Evolutionary conservation across 2,797 vertebrate genomes (phyloP).

Genomic region (Chaunax sp.): DNA sequence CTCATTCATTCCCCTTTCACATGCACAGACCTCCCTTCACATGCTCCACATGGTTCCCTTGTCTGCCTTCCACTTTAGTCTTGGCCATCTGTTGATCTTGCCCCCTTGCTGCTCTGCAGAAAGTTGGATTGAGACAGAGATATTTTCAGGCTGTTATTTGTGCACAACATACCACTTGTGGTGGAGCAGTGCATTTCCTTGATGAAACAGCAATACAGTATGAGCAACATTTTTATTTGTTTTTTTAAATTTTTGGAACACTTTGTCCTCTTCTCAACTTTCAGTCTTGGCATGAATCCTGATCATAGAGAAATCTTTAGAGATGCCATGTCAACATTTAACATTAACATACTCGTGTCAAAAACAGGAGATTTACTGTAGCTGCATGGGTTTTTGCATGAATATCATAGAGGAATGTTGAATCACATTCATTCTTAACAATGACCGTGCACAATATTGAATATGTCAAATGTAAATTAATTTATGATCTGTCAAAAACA

Average conservation of each 20-base stretch:
- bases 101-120: slow-evolving; percentile 35
- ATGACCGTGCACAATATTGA: slow-evolving; percentile 16
- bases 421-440: slow-evolving; percentile 4
- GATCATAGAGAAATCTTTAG: background rate
- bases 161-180: slow-evolving; percentile 7
- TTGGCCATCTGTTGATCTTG: slow-evolving; percentile 47
- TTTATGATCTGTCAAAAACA: slow-evolving; percentile 21
- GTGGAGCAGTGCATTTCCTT: background rate
- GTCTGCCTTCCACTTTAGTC: slow-evolving; percentile 51
- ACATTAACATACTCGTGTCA: slow-evolving; percentile 12
- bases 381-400: slow-evolving; percentile 62
- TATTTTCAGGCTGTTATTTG: slow-evolving; percentile 44
- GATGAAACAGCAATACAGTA: slow-evolving; percentile 4
- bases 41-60: slow-evolving; percentile 47
- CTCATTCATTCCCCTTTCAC: slow-evolving; percentile 56
- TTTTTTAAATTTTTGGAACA: background rate
- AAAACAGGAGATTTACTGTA: slow-evolving; percentile 10
- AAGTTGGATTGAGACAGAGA: slow-evolving; percentile 33
- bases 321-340: slow-evolving; percentile 7
- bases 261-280: slow-evolving; percentile 13
- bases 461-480: slow-evolving; percentile 5
- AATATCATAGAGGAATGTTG: slow-evolving; percentile 21
- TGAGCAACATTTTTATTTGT: background rate
- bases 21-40: slow-evolving; percentile 49
- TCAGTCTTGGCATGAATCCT: slow-evolving; percentile 48